phyloP scores from a whole-genome alignment of 2,888 invertebrate species.

The Aleiodes alternator region DNA sequence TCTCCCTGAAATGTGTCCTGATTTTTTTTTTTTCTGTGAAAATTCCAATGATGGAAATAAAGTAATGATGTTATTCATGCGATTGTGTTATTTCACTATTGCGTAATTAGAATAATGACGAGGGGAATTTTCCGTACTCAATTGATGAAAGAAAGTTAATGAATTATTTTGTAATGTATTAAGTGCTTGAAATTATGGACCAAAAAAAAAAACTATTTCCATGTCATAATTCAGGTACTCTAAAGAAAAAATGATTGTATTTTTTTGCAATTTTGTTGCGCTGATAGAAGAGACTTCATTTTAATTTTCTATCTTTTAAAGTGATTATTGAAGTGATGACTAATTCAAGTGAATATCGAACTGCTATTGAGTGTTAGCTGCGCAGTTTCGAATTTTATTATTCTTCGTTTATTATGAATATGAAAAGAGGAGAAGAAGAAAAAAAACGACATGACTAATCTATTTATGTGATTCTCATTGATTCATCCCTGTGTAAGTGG shows the following conservation, averaged over 20 bases:
- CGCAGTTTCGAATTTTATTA: constrained; percentile 26
- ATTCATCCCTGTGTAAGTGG: background rate
- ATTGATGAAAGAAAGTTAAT: no score
- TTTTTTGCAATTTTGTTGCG: background rate
- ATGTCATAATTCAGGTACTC: no score
- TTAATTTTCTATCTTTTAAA: no score
- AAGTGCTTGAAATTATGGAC: background rate
- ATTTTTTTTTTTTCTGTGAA: background rate
- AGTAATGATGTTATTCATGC: no score
- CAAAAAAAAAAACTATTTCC: background rate
- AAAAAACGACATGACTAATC: constrained; percentile 8
- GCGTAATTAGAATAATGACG: no score
- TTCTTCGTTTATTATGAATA: background rate
- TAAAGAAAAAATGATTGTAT: background rate
- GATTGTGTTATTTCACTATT: no score
- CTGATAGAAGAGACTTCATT: background rate
- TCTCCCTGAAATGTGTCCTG: no score
- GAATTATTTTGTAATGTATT: background rate
- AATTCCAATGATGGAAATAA: constrained; percentile 17
- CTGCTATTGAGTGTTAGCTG: constrained; percentile 20
- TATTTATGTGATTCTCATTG: constrained; percentile 28
- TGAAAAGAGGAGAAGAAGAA: background rate
- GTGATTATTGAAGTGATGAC: constrained; percentile 10
- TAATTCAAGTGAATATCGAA: constrained; percentile 13
- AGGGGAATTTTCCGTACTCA: no score